Evolutionary conservation across 23 tunicate species (phyloP).

Genomic region (Trididemnum clinides): DNA sequence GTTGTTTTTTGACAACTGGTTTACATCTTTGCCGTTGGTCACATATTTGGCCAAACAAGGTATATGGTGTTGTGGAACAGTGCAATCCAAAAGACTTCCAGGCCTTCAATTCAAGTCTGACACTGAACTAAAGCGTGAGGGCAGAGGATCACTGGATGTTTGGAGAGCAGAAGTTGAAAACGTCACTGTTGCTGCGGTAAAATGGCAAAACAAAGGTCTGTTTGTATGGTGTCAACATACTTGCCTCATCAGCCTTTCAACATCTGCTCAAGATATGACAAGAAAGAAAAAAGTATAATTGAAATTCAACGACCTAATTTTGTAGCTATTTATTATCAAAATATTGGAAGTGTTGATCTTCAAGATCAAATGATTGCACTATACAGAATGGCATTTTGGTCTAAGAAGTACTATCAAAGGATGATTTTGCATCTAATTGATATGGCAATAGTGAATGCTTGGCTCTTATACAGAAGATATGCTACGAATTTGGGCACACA

Average conservation of each 20-base stretch:
- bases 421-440: constrained; percentile 24
- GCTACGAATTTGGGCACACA: neutral
- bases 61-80: constrained; percentile 16
- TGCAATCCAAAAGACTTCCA: neutral
- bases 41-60: neutral
- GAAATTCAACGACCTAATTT: neutral
- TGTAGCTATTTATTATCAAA: neutral
- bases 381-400: neutral
- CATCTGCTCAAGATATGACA: neutral
- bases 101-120: neutral
- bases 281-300: neutral
- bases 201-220: constrained; percentile 14
- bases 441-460: constrained; percentile 15
- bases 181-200: neutral
- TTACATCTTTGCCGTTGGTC: constrained; percentile 7
- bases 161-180: neutral
- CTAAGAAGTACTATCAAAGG: neutral
- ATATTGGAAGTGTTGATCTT: constrained; percentile 19
- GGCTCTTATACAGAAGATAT: constrained; percentile 14
- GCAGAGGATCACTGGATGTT: constrained; percentile 6
- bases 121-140: neutral
- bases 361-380: constrained; percentile 4
- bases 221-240: constrained; percentile 1
- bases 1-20: constrained; percentile 31
- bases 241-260: neutral